Conservation (phyloP, 2,888 invertebrate genomes). For the Schizotus pectinicornis region DNA sequence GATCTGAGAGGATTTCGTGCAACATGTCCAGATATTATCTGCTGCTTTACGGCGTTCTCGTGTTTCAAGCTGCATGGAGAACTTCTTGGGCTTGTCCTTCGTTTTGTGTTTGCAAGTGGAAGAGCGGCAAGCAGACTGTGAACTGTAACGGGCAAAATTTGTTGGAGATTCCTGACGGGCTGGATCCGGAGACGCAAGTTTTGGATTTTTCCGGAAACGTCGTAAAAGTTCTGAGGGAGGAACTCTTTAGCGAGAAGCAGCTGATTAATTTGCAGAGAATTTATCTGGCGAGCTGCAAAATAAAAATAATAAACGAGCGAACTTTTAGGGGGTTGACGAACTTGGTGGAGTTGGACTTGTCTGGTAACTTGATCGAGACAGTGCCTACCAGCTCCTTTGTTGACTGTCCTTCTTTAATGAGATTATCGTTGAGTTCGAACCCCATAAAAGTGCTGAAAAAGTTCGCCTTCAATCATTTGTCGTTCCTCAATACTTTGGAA, state of each 20-base stretch:
- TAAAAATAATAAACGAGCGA: constrained; percentile 78
- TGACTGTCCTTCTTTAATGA: constrained; percentile 82
- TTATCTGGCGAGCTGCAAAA: constrained; percentile 78
- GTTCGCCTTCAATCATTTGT: constrained; percentile 75
- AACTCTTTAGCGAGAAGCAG: constrained; percentile 79
- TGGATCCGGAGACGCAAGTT: constrained; percentile 87
- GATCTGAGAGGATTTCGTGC: background rate
- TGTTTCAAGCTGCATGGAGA: constrained; percentile 5
- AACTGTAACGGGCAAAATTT: constrained; percentile 83
- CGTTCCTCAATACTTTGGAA: constrained; percentile 75
- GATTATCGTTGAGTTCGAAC: constrained; percentile 80
- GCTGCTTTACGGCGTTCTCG: background rate
- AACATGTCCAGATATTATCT: constrained; percentile 23
- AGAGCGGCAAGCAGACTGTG: constrained; percentile 88
- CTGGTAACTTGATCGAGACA: constrained; percentile 77
- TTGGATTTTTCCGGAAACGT: constrained; percentile 85
- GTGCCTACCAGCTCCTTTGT: constrained; percentile 81
- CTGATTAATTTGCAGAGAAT: constrained; percentile 87
- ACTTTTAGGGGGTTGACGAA: constrained; percentile 86
- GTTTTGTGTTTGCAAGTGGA: constrained; percentile 89
- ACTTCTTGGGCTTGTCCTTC: constrained; percentile 70
- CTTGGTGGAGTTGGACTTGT: constrained; percentile 86
- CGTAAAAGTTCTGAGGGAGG: constrained; percentile 76
- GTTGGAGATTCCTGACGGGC: constrained; percentile 76
- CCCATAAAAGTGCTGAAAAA: constrained; percentile 76